Evolutionary conservation across 2,113 vertebrate species (phyloP).

Genomic region (Oryzias woworae): DNA sequence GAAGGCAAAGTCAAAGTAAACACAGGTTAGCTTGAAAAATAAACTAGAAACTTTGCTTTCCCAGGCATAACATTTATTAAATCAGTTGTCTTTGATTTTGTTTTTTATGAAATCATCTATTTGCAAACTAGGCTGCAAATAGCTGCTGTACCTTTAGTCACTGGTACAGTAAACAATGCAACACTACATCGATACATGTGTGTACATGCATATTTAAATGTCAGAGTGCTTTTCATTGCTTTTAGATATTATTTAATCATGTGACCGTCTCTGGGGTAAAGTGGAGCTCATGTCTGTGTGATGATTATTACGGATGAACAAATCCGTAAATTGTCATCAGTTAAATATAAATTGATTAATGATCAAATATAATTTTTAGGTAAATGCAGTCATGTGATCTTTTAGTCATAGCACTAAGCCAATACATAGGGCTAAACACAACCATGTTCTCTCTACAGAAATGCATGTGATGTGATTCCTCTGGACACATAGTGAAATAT

Average conservation of each 20-base stretch:
- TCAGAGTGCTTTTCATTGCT: not conserved
- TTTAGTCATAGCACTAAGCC: not conserved
- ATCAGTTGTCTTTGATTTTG: too few species aligned
- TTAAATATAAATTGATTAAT: too few species aligned
- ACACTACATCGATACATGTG: not conserved
- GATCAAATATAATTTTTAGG: too few species aligned
- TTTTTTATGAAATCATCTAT: not conserved
- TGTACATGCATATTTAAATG: not conserved
- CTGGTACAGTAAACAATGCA: not conserved
- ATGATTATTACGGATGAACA: too few species aligned
- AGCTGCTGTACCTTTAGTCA: not conserved
- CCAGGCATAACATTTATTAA: too few species aligned
- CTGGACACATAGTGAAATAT: conserved; percentile 30
- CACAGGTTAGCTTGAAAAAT: too few species aligned
- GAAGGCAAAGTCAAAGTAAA: too few species aligned
- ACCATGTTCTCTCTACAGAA: not conserved
- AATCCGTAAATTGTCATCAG: not conserved
- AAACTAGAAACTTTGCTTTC: too few species aligned
- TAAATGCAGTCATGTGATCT: too few species aligned
- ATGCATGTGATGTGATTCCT: conserved; percentile 12
- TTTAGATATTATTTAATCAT: conserved; percentile 8
- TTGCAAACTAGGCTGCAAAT: not conserved
- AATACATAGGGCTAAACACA: not conserved
- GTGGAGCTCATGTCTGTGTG: not conserved
- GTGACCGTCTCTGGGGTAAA: not conserved